These are phyloP conservation scores for Cheilosia impressa DNA, from an alignment of 2,888 invertebrate genomes.

Conservation along the genomic window DNA sequence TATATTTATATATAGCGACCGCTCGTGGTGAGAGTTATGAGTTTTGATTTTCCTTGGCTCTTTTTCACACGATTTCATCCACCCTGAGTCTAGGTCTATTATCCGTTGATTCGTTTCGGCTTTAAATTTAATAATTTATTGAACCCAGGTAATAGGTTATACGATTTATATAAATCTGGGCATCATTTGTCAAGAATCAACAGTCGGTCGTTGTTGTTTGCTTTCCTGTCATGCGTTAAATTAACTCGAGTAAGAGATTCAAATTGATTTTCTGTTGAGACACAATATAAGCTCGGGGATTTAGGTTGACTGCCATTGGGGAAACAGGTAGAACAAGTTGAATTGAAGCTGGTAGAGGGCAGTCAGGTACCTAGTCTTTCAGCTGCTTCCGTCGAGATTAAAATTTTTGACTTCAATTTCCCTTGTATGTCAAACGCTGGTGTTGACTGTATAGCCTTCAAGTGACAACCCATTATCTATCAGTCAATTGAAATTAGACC, in stretches of 20 bases:
- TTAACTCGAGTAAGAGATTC: conserved; percentile 36
- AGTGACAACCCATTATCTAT: neutral
- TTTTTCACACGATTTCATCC: neutral
- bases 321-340: neutral
- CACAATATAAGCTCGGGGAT: conserved; percentile 20
- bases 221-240: conserved; percentile 58
- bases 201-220: conserved; percentile 49
- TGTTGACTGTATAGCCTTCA: neutral
- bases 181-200: conserved; percentile 52
- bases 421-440: neutral
- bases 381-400: too few relatives aligned
- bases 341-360: too few relatives aligned
- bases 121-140: conserved; percentile 52
- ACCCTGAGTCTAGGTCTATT: conserved; percentile 16
- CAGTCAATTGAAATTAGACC: conserved; percentile 20
- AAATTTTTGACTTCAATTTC: too few relatives aligned
- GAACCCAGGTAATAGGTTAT: conserved; percentile 42
- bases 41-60: conserved; percentile 20
- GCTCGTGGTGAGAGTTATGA: conserved; percentile 40
- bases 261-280: conserved; percentile 41
- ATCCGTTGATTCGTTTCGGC: neutral
- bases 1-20: conserved; percentile 43
- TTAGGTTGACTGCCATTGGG: conserved; percentile 19
- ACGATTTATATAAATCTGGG: conserved; percentile 57
- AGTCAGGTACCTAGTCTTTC: too few relatives aligned